Conservation (phyloP, 1,140 invertebrate species). For the Ceratina calcarata region DNA sequence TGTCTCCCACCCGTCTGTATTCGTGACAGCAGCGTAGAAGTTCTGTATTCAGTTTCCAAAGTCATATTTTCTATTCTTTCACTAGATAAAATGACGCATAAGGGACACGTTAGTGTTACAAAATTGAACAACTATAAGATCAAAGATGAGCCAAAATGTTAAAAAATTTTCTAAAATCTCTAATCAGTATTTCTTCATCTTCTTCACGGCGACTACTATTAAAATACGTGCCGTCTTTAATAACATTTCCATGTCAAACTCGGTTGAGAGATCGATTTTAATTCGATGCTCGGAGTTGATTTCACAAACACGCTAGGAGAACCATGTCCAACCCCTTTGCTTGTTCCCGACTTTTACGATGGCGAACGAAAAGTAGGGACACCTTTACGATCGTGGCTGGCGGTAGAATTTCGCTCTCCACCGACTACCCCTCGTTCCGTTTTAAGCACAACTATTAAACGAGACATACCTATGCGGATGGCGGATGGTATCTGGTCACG, state of each 20-base stretch:
- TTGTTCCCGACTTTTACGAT: slow-evolving; percentile 51
- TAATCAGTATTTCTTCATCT: too few relatives aligned
- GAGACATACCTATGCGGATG: slow-evolving; percentile 29
- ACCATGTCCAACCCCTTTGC: slow-evolving; percentile 1
- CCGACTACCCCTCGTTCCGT: slow-evolving; percentile 35
- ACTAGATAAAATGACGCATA: too few relatives aligned
- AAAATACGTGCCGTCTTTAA: not conserved
- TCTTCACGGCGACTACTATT: too few relatives aligned
- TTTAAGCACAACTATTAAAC: slow-evolving; percentile 57
- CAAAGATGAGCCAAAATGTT: too few relatives aligned
- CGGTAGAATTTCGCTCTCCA: slow-evolving; percentile 46
- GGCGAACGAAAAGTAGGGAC: slow-evolving; percentile 40
- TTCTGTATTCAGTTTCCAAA: not conserved
- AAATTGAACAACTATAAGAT: too few relatives aligned
- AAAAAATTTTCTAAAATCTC: too few relatives aligned
- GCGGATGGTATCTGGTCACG: not conserved
- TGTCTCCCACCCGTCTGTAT: slow-evolving; percentile 24
- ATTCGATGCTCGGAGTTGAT: not conserved
- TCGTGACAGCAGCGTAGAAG: slow-evolving; percentile 28
- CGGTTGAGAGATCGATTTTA: slow-evolving; percentile 27
- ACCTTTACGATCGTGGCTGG: slow-evolving; percentile 47
- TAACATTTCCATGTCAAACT: slow-evolving; percentile 9
- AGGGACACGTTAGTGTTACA: too few relatives aligned
- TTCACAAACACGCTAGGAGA: not conserved
- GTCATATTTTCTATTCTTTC: not conserved